These are phyloP conservation scores for Lottia gigantea DNA, from an alignment of 2,888 invertebrate genomes.

Conservation along the genomic window DNA sequence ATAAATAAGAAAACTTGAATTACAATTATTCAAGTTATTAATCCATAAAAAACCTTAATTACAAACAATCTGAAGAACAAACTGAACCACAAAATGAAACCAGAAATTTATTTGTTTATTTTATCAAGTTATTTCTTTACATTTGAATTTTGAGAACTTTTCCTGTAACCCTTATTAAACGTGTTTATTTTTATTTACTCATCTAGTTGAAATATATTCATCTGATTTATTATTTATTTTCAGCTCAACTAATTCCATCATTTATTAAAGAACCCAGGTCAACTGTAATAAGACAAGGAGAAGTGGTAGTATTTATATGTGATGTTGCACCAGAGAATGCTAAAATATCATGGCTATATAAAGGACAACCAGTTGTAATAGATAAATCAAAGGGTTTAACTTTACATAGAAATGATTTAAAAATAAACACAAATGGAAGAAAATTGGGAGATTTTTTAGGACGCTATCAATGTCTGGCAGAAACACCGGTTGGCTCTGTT, in stretches of 20 bases:
- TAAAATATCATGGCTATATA: conserved; percentile 23
- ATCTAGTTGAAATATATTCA: not conserved
- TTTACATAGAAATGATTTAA: conserved; percentile 12
- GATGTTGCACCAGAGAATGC: conserved; percentile 22
- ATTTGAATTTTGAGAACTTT: too few relatives aligned
- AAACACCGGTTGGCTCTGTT: conserved; percentile 12
- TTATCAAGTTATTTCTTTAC: too few relatives aligned
- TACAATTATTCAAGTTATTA: too few relatives aligned
- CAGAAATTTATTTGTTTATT: too few relatives aligned
- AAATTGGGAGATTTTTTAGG: conserved; percentile 11
- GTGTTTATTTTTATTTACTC: not conserved
- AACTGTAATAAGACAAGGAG: conserved; percentile 12
- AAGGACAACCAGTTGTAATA: conserved; percentile 13
- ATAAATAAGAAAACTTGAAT: too few relatives aligned
- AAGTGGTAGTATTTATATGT: conserved; percentile 18
- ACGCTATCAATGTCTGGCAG: conserved; percentile 19
- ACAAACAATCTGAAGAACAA: too few relatives aligned
- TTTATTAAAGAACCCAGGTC: conserved; percentile 23
- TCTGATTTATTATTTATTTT: conserved; percentile 4
- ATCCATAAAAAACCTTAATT: too few relatives aligned
- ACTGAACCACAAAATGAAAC: too few relatives aligned
- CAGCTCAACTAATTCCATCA: conserved; percentile 23
- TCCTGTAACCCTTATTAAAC: not conserved
- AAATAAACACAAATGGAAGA: conserved; percentile 8
- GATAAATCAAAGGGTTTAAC: conserved; percentile 10